Conservation (phyloP, 2,888 invertebrate genomes). For the Epirrhoe alternata region DNA sequence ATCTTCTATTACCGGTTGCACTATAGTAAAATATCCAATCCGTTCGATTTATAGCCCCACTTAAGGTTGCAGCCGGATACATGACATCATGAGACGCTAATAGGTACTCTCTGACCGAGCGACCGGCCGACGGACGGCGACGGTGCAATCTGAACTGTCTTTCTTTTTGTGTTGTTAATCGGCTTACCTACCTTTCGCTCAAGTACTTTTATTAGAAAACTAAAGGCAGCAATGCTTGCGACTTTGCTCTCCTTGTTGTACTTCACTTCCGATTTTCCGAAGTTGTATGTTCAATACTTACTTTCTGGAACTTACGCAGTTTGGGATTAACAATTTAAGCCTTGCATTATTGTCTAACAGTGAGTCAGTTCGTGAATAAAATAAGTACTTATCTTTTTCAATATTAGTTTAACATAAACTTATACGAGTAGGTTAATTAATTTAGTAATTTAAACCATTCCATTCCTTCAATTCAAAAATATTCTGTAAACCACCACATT, state of each 20-base stretch:
- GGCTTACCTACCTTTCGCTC: background rate
- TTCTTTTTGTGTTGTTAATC: conserved; percentile 4
- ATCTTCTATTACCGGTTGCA: conserved; percentile 77
- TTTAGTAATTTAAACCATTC: background rate
- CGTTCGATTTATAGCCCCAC: conserved; percentile 72
- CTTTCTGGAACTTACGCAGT: background rate
- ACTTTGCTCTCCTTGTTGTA: background rate
- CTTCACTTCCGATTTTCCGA: background rate
- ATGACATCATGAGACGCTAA: conserved; percentile 79
- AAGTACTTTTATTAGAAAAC: background rate
- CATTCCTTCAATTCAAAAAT: background rate
- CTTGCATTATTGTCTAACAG: background rate
- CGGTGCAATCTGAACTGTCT: conserved; percentile 6
- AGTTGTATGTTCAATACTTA: background rate
- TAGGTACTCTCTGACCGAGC: conserved; percentile 51
- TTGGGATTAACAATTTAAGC: background rate
- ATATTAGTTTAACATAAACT: no score
- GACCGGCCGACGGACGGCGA: conserved; percentile 7
- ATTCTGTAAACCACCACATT: background rate
- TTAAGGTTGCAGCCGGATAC: conserved; percentile 73
- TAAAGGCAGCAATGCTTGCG: background rate
- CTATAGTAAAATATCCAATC: conserved; percentile 70
- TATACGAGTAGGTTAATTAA: no score
- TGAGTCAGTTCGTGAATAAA: no score
- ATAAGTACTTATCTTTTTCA: no score